Evolutionary conservation across 2,888 invertebrate species (phyloP), one percentile per base, ranked within the genome.

Genomic region (Tryphoninae sp.): DNA sequence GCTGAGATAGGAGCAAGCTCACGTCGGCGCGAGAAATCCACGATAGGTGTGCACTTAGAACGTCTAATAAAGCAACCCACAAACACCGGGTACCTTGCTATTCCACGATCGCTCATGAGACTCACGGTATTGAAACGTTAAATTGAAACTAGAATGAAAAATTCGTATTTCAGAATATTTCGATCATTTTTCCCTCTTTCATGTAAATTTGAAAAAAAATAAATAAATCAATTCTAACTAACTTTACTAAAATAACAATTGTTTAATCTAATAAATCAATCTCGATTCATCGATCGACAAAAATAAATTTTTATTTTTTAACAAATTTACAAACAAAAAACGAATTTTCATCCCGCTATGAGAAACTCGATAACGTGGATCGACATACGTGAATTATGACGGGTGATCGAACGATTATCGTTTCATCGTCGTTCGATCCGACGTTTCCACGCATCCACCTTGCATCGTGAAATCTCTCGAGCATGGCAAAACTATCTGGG

Each of bases 1-100:
- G 13, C 45, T 45, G 62, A 49, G 71, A 68, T 69, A 62, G 23
- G 55, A 74, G 64, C 74, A 62, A 51, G 64, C 64, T 42, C 53
- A 58, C n/a, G 53, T 53, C 53, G 65, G 71, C 19, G 49, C 68
- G 74, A 58, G 75, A 51, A 71, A 65, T 58, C 49, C 75, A 45
- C 71, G 69, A 71, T 19, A 71, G 75, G 62, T 80, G 45, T 45
- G 80, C 80, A 80, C 75, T 80, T 76, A 76, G 33, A 75, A 51
- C 80, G 80, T 80, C 80, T 67, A 80, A 80, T 80, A 80, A 80
- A 80, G 76, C 76, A 80, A 72, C 80, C 76, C 67, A 80, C 76
- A 76, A 80, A 80, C 65, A 76, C 80, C 65, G 45, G 9, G 9
- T 68, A 71, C 59, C 71, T 71, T 67, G 76, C 76, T 59, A 76